Conservation (phyloP, 1,140 invertebrate genomes). For the Tribolium madens region DNA sequence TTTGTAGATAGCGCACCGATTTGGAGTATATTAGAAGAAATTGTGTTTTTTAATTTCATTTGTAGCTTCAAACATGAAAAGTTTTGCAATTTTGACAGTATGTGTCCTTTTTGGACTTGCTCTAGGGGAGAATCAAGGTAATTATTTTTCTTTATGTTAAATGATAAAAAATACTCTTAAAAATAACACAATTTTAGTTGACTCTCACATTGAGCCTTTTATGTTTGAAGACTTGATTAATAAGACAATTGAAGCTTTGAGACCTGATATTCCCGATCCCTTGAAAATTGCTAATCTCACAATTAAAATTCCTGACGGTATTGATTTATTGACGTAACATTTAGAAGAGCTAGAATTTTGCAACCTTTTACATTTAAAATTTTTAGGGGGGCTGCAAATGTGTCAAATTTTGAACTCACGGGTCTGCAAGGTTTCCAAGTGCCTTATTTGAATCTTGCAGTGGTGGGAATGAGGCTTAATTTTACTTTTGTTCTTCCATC, state of each 20-base stretch:
- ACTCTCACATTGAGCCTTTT: background rate
- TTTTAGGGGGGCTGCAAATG: background rate
- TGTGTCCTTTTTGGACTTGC: too few relatives aligned
- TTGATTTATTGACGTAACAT: background rate
- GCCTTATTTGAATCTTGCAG: background rate
- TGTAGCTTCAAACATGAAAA: too few relatives aligned
- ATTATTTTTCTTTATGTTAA: too few relatives aligned
- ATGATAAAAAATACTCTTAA: too few relatives aligned
- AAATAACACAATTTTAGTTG: background rate
- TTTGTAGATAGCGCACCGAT: too few relatives aligned
- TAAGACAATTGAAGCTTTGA: background rate
- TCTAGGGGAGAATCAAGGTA: too few relatives aligned
- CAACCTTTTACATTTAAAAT: background rate
- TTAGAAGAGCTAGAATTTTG: background rate
- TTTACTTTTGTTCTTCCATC: constrained; percentile 7
- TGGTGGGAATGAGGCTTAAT: background rate
- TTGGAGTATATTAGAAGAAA: too few relatives aligned
- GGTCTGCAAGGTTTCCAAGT: constrained; percentile 5
- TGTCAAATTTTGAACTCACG: background rate
- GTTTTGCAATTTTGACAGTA: too few relatives aligned
- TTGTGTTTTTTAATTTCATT: too few relatives aligned
- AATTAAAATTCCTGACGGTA: background rate
- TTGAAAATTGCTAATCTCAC: background rate
- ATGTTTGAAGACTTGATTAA: background rate
- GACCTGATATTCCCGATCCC: background rate